A percentile compares a stretch with the other conserved stretches of the same genome.
These are phyloP conservation scores for Aegotheles bennettii DNA, from an alignment of 2,113 vertebrate genomes.

Conservation along the genomic window DNA sequence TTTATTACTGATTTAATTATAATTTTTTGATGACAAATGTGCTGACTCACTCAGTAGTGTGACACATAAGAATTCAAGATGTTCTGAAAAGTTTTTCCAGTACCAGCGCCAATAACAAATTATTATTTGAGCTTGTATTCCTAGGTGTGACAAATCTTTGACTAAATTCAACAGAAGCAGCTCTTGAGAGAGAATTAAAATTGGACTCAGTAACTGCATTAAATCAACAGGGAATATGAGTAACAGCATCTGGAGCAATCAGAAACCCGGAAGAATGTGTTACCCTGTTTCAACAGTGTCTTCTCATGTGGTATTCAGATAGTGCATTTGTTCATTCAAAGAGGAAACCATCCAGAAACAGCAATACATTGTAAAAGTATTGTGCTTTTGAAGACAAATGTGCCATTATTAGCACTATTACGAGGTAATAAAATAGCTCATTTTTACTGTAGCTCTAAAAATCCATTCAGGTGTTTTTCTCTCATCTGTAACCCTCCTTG, in stretches of 20 bases:
- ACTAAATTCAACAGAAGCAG: background rate
- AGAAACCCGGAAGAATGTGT: background rate
- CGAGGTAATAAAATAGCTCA: background rate
- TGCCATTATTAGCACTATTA: background rate
- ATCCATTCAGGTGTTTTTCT: background rate
- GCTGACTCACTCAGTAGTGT: background rate
- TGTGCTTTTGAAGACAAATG: background rate
- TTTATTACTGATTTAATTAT: background rate
- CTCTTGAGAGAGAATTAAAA: background rate
- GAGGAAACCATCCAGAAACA: background rate
- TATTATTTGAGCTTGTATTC: background rate
- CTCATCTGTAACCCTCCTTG: background rate
- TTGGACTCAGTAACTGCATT: background rate
- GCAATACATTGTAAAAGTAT: rapidly evolving
- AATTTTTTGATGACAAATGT: background rate
- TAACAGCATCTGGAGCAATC: background rate
- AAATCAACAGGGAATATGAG: background rate
- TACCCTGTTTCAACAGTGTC: background rate
- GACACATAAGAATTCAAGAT: background rate
- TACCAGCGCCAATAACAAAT: background rate
- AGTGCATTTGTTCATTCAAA: background rate
- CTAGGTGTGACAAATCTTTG: background rate
- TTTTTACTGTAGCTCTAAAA: background rate
- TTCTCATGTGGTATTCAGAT: background rate
- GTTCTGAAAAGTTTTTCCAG: background rate